A percentile compares a stretch with the other conserved stretches of the same genome.
Evolutionary conservation across 2,888 invertebrate species (phyloP).

Genomic region (Pammene aurita): DNA sequence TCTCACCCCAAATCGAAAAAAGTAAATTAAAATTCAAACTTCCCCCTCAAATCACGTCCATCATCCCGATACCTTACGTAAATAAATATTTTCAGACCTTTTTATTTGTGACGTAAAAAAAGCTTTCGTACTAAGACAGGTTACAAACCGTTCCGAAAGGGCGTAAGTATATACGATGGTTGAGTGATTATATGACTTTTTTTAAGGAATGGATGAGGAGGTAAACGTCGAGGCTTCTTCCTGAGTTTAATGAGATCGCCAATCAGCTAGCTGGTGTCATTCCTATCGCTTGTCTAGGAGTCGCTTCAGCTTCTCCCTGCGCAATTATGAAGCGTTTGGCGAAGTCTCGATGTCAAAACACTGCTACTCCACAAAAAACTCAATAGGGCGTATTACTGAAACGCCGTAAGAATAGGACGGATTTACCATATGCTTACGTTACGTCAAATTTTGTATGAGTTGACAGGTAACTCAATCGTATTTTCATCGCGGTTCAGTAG

Average conservation of each 20-base stretch:
- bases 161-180: background rate
- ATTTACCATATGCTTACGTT: too few relatives aligned
- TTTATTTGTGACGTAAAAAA: constrained; percentile 27
- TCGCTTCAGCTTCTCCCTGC: too few relatives aligned
- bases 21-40: constrained; percentile 31
- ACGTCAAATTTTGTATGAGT: too few relatives aligned
- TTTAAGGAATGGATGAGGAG: constrained; percentile 44
- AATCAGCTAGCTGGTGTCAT: constrained; percentile 56
- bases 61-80: constrained; percentile 28
- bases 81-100: constrained; percentile 33
- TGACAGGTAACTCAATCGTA: too few relatives aligned
- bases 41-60: constrained; percentile 23
- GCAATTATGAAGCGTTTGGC: background rate
- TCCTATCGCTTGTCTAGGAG: background rate
- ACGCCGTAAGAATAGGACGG: too few relatives aligned
- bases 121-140: constrained; percentile 47
- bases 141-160: constrained; percentile 43
- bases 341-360: too few relatives aligned
- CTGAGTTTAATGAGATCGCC: constrained; percentile 78
- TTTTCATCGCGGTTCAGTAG: too few relatives aligned
- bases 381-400: too few relatives aligned
- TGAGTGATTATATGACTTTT: background rate
- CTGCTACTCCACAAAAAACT: too few relatives aligned
- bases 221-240: constrained; percentile 65
- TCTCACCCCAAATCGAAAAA: background rate